These are phyloP conservation scores for Anser brachyrhynchus DNA, from an alignment of 2,113 vertebrate species.

Conservation along the genomic window DNA sequence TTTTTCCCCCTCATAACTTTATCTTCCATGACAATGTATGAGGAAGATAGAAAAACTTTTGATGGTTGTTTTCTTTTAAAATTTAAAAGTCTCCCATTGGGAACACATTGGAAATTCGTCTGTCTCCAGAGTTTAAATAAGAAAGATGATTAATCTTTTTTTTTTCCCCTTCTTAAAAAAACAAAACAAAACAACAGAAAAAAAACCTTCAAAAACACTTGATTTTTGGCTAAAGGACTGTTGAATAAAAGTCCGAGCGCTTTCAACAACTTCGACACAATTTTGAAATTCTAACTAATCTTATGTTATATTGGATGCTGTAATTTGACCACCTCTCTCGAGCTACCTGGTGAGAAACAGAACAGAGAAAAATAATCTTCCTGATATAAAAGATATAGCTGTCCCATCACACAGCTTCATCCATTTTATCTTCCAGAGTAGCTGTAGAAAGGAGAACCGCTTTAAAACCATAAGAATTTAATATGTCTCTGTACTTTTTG, in stretches of 20 bases:
- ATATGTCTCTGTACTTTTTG: neutral
- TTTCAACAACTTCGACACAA: neutral
- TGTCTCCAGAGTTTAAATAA: conserved; percentile 17
- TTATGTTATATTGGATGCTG: neutral
- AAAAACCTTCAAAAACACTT: neutral
- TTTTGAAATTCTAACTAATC: conserved; percentile 22
- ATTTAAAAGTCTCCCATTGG: conserved; percentile 30
- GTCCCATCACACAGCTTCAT: neutral
- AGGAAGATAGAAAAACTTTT: neutral
- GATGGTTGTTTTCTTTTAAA: conserved; percentile 22
- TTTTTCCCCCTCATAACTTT: neutral
- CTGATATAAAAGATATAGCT: neutral
- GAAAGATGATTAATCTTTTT: conserved; percentile 33
- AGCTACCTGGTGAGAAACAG: neutral
- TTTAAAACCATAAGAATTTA: neutral
- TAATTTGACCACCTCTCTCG: neutral
- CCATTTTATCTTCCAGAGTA: neutral
- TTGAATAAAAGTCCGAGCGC: neutral
- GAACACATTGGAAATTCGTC: conserved; percentile 44
- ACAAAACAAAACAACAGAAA: neutral
- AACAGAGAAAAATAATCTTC: neutral
- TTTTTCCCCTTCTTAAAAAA: neutral
- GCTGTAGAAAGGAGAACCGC: neutral
- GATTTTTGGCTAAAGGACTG: conserved; percentile 11
- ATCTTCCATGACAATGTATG: neutral